These are phyloP conservation scores for Poeciliopsis prolifica DNA, from an alignment of 2,113 vertebrate genomes.

Conservation along the genomic window DNA sequence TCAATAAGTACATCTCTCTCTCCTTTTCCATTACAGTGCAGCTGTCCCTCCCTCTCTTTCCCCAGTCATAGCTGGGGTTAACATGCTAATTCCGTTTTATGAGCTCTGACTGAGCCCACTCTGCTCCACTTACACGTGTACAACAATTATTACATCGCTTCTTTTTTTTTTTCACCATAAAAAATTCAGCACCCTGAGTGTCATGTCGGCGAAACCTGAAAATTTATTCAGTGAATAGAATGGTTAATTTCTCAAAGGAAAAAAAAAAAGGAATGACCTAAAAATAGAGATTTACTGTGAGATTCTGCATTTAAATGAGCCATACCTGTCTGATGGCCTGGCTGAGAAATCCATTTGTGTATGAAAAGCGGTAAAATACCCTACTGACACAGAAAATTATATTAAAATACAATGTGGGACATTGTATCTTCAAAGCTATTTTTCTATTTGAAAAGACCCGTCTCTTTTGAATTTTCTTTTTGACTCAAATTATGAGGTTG, in stretches of 20 bases:
- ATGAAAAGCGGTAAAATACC: constrained; percentile 7
- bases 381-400: background rate
- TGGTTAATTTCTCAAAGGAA: constrained; percentile 96
- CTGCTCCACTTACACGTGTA: constrained; percentile 98
- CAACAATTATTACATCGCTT: constrained; percentile 99
- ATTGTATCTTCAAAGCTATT: background rate
- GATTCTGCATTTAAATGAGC: constrained; percentile 80
- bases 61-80: constrained; percentile 82
- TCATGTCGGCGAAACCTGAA: constrained; percentile 94
- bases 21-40: constrained; percentile 1
- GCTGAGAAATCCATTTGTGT: background rate
- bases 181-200: constrained; percentile 98
- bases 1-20: constrained; percentile 9
- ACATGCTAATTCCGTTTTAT: constrained; percentile 94
- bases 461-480: background rate
- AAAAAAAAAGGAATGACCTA: constrained; percentile 81
- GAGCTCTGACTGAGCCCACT: constrained; percentile 91
- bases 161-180: constrained; percentile 89
- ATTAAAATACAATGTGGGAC: background rate
- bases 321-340: constrained; percentile 73
- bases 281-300: constrained; percentile 91
- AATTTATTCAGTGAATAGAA: constrained; percentile 98
- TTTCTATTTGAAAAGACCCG: background rate
- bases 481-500: background rate
- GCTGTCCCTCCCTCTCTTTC: constrained; percentile 24